phyloP scores from a whole-genome alignment of 2,888 invertebrate species.

The Eristalis arbustorum region DNA sequence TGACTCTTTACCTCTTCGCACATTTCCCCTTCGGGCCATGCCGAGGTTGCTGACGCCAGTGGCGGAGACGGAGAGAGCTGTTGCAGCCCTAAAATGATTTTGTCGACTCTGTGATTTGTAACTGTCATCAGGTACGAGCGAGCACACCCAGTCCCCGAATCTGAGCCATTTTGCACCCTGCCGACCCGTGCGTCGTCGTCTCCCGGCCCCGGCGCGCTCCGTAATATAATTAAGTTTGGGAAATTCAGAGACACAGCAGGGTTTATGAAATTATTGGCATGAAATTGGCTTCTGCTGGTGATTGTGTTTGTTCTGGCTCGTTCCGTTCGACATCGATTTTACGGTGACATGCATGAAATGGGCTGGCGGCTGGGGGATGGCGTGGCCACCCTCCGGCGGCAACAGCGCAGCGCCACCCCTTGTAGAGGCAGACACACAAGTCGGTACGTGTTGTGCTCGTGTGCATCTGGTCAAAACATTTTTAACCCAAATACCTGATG shows the following conservation, averaged over 20 bases:
- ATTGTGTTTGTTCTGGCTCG: constrained; percentile 63
- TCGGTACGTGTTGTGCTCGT: constrained; percentile 3
- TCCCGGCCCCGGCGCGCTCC: background rate
- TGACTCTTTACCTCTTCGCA: constrained; percentile 38
- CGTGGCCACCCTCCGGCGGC: background rate
- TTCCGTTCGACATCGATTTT: constrained; percentile 54
- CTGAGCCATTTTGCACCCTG: background rate
- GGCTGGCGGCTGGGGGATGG: background rate
- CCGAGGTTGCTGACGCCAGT: background rate
- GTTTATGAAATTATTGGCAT: constrained; percentile 62
- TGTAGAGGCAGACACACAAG: background rate
- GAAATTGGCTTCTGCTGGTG: constrained; percentile 66
- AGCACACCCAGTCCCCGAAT: background rate
- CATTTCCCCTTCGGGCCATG: background rate
- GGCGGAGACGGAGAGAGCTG: background rate
- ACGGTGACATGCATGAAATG: constrained; percentile 24
- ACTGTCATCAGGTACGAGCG: constrained; percentile 40
- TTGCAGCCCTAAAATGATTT: constrained; percentile 39
- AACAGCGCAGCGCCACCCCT: background rate
- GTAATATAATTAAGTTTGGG: constrained; percentile 64
- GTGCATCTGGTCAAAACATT: constrained; percentile 50
- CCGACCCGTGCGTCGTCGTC: background rate
- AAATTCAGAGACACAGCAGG: constrained; percentile 66
- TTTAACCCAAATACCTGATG: constrained; percentile 55
- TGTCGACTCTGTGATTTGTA: constrained; percentile 55